Evolutionary conservation across 1,140 invertebrate genomes (phyloP).

Genomic region (Antheraea pernyi): DNA sequence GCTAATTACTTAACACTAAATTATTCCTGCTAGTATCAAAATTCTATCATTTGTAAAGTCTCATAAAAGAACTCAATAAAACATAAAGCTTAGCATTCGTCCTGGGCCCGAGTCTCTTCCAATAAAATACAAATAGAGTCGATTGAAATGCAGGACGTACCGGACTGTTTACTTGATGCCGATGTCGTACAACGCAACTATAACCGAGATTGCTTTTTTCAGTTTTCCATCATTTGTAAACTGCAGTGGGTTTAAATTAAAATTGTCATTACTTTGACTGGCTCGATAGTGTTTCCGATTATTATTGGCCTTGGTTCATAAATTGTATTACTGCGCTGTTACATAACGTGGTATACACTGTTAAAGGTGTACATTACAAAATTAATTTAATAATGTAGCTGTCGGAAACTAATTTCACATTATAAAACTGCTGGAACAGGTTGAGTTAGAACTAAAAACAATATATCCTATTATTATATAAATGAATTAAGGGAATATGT

Average conservation of each 20-base stretch:
- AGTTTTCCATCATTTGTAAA: constrained; percentile 67
- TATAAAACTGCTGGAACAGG: no score
- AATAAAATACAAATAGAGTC: constrained; percentile 77
- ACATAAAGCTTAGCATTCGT: constrained; percentile 66
- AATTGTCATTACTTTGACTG: constrained; percentile 24
- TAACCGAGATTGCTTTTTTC: constrained; percentile 75
- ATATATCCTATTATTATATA: no score
- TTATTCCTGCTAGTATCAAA: constrained; percentile 57
- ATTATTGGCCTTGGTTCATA: neutral
- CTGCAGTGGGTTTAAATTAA: constrained; percentile 53
- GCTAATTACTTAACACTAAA: constrained; percentile 20
- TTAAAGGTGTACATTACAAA: no score
- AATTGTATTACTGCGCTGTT: neutral
- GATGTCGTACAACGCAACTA: constrained; percentile 56
- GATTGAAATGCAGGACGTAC: constrained; percentile 76
- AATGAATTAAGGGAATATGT: no score
- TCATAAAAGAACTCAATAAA: constrained; percentile 76
- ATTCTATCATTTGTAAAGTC: constrained; percentile 58
- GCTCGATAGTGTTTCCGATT: neutral
- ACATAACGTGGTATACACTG: no score
- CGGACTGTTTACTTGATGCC: constrained; percentile 69
- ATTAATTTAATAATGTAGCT: no score
- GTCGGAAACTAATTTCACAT: no score
- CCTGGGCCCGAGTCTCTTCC: constrained; percentile 58
- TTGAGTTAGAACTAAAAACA: no score